Evolutionary conservation across 1,140 invertebrate genomes (phyloP), one percentile per base, ranked within the genome.

Genomic region (Drosophila grimshawi): DNA sequence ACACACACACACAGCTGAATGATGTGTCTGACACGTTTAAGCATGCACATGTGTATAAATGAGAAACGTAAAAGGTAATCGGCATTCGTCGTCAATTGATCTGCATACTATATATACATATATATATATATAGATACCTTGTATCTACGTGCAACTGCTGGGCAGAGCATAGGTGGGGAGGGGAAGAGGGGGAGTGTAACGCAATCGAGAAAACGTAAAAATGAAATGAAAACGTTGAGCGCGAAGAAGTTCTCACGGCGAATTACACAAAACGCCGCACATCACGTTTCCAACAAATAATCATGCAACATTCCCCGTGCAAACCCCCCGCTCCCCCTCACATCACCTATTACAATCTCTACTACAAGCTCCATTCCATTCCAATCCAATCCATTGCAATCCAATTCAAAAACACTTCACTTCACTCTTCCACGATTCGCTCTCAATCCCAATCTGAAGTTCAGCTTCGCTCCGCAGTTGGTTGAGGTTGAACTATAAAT

Each of bases 181-280:
- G 11, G n/a, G 51, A 32, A 35, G 30, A 5, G 4, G 10, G n/a
- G 32, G 19, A 7, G 52, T 43, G 30, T 55, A 48, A 43, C 41
- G 35, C 11, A 53, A 53, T 27, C 29, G 27, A 19, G 59, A 41
- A 52, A 49, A 39, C 2, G 8, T 6, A 10, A 60, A 81, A 80
- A 70, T 74, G 71, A 76, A 79, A 74, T 72, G 76, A 79, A 88
- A 80, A 71, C 55, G 19, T 19, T 30, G 32, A 67, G 62, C 29
- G 66, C 76, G 62, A 74, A 80, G 62, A 74, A 80, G 83, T 89
- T 86, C 83, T 88, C 85, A 86, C 83, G 83, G 83, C 83, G 83
- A 88, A 81, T 86, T 88, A 86, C 83, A 86, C 83, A 86, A 86
- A 86, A 83, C 77, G 83, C 83, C 85, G 83, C 83, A 89, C 83